Evolutionary conservation across 1,140 invertebrate genomes (phyloP).

Genomic region (Drosophila kanapiae): DNA sequence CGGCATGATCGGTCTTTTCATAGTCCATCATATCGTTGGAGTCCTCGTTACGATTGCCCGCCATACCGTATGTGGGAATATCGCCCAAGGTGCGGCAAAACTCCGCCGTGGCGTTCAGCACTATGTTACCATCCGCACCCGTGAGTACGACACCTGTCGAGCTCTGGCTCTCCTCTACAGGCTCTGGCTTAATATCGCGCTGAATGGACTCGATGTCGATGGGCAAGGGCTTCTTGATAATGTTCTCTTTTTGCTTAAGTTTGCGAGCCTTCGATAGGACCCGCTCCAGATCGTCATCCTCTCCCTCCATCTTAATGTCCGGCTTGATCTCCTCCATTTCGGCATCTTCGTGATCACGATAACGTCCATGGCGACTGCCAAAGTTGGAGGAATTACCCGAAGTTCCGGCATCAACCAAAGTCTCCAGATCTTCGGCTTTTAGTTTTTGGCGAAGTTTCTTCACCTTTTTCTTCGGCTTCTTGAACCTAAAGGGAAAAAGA

Average conservation of each 20-base stretch:
- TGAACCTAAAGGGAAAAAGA: constrained; percentile 88
- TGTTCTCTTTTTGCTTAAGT: constrained; percentile 88
- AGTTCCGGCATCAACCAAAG: constrained; percentile 58
- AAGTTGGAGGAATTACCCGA: constrained; percentile 86
- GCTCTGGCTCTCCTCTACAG: constrained; percentile 67
- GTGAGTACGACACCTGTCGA: constrained; percentile 22
- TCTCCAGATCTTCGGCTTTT: constrained; percentile 88
- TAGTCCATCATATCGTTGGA: constrained; percentile 91
- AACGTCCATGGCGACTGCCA: constrained; percentile 86
- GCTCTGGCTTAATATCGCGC: constrained; percentile 85
- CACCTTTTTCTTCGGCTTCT: constrained; percentile 97
- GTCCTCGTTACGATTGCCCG: constrained; percentile 94
- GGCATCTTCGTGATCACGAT: constrained; percentile 78
- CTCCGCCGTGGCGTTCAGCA: constrained; percentile 97
- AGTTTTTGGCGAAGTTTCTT: constrained; percentile 86
- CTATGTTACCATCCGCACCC: constrained; percentile 88
- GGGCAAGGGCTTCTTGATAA: constrained; percentile 84
- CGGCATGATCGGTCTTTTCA: constrained; percentile 60
- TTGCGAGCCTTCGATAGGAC: constrained; percentile 91
- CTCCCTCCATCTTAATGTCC: constrained; percentile 89
- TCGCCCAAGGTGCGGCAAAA: constrained; percentile 98
- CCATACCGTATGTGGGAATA: constrained; percentile 96
- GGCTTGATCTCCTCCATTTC: constrained; percentile 85
- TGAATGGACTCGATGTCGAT: constrained; percentile 85
- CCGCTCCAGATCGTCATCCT: constrained; percentile 89